phyloP scores from a whole-genome alignment of 64 coral and sea anemone genomes.

The Actinia equina region DNA sequence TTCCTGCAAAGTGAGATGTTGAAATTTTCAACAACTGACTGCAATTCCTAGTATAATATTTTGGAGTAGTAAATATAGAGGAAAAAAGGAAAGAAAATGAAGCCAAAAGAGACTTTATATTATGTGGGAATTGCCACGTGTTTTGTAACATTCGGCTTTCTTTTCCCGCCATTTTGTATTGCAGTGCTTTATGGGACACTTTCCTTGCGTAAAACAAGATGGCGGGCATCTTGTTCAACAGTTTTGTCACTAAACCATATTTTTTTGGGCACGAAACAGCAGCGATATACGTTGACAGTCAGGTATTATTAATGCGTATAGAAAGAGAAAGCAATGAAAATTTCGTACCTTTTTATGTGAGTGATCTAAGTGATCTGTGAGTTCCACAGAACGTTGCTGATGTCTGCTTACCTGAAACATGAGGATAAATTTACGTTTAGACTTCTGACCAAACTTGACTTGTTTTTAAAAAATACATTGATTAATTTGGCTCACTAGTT shows the following conservation, averaged over 20 bases:
- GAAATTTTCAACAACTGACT: too few species aligned
- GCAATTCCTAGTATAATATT: too few species aligned
- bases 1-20: too few species aligned
- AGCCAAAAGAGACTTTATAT: too few species aligned
- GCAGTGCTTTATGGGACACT: background rate
- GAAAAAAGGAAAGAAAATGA: too few species aligned
- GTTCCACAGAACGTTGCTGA: conserved; percentile 32
- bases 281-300: too few species aligned
- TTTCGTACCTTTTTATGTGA: conserved; percentile 46
- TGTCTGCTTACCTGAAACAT: conserved; percentile 31
- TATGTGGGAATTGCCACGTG: background rate
- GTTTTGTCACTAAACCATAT: background rate
- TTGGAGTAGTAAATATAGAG: too few species aligned
- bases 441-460: too few species aligned
- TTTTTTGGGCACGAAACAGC: background rate
- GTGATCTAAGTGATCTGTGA: conserved; percentile 41
- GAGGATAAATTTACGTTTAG: too few species aligned
- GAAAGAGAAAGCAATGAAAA: too few species aligned
- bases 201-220: background rate
- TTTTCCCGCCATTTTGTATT: background rate
- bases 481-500: conserved; percentile 19
- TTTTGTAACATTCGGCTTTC: background rate
- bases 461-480: too few species aligned
- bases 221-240: background rate
- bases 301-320: background rate